Conservation (phyloP, 2,888 invertebrate genomes). For the Meiosimyza decipiens region DNA sequence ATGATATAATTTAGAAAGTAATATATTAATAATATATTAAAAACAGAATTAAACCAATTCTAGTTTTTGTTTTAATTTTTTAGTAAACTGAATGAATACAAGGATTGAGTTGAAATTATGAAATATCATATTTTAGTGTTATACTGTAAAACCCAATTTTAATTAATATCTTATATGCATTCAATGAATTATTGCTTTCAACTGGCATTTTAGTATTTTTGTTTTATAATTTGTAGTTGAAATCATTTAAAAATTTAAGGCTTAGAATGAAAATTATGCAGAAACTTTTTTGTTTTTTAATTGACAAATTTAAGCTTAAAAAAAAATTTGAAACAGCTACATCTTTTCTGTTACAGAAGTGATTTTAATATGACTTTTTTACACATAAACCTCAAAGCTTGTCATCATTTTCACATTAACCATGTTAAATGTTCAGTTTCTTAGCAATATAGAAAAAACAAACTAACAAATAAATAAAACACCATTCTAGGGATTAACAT, state of each 20-base stretch:
- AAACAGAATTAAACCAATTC: neutral
- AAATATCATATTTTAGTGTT: no score
- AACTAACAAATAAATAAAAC: neutral
- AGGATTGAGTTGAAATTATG: neutral
- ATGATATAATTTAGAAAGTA: neutral
- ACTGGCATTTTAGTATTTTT: no score
- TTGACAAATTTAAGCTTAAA: no score
- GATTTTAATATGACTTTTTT: no score
- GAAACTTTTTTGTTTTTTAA: no score
- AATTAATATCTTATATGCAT: no score
- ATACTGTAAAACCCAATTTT: no score
- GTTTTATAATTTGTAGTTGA: neutral
- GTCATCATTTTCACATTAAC: conserved; percentile 8
- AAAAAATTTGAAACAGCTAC: no score
- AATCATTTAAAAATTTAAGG: neutral
- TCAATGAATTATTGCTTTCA: no score
- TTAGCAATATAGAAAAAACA: neutral
- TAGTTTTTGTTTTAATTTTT: neutral
- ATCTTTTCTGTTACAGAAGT: no score
- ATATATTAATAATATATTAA: neutral
- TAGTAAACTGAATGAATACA: conserved; percentile 3
- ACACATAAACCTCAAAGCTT: no score
- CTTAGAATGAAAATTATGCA: neutral
- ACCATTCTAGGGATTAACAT: conserved; percentile 20
- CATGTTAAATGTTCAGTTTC: neutral